Evolutionary conservation across 30 jellyfish, hydroid and myxozoan genomes (phyloP).

Genomic region (Cassiopea andromeda): DNA sequence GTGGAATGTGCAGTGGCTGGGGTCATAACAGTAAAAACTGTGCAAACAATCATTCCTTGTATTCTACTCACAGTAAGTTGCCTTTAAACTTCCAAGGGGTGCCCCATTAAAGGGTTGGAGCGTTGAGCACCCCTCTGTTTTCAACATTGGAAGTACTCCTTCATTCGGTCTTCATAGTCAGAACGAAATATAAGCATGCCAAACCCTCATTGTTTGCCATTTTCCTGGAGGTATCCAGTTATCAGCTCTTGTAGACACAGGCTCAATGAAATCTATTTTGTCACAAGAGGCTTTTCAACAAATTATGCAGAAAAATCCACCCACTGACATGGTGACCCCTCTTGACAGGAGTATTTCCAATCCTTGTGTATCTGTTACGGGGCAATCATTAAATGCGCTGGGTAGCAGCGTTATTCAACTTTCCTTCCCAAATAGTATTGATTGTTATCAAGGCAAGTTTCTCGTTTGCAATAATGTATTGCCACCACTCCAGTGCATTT

Average conservation of each 20-base stretch:
- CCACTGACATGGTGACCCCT: neutral
- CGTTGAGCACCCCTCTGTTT: neutral
- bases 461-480: neutral
- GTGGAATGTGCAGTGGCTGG: neutral
- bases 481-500: neutral
- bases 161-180: neutral
- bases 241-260: neutral
- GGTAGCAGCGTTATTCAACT: neutral
- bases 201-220: neutral
- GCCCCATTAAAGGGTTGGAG: neutral
- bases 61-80: neutral
- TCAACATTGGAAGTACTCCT: neutral
- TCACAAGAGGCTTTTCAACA: neutral
- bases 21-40: neutral
- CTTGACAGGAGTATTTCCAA: neutral
- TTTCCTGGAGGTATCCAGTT: neutral
- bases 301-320: neutral
- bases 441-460: neutral
- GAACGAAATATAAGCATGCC: neutral
- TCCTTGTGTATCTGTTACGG: neutral
- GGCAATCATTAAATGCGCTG: neutral
- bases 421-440: neutral
- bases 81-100: neutral
- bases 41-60: neutral
- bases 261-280: neutral